These are phyloP conservation scores for Telmatherina bonti DNA, from an alignment of 2,797 vertebrate genomes.

Conservation along the genomic window DNA sequence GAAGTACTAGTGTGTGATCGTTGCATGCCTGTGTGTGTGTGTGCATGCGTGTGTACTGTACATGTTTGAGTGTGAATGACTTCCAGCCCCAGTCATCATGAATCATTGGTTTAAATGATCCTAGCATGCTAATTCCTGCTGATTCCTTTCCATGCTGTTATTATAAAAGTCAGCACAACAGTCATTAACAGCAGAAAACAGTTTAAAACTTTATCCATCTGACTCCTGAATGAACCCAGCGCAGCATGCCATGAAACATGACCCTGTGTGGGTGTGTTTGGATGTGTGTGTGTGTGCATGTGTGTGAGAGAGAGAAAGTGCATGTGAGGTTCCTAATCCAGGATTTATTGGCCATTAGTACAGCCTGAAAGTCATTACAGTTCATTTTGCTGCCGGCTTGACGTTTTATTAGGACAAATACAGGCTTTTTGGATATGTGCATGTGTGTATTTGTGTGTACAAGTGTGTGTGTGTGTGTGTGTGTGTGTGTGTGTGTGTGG, in stretches of 20 bases:
- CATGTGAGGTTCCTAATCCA: slow-evolving; percentile 82
- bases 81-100: slow-evolving; percentile 73
- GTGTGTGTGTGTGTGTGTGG: slow-evolving; percentile 65
- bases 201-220: slow-evolving; percentile 79
- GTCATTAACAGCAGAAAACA: slow-evolving; percentile 77
- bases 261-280: slow-evolving; percentile 65
- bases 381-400: slow-evolving; percentile 88
- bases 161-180: slow-evolving; percentile 79
- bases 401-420: slow-evolving; percentile 90
- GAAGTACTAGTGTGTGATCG: slow-evolving; percentile 43
- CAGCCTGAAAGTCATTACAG: slow-evolving; percentile 90
- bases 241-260: slow-evolving; percentile 80
- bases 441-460: slow-evolving; percentile 54
- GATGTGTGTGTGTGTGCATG: slow-evolving; percentile 29
- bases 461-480: slow-evolving; percentile 26
- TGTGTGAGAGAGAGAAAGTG: slow-evolving; percentile 55
- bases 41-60: slow-evolving; percentile 7
- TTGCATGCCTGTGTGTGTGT: slow-evolving; percentile 18
- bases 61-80: slow-evolving; percentile 49
- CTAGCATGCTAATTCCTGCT: slow-evolving; percentile 80
- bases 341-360: slow-evolving; percentile 91
- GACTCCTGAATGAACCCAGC: slow-evolving; percentile 81
- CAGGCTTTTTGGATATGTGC: slow-evolving; percentile 75
- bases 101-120: slow-evolving; percentile 81
- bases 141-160: slow-evolving; percentile 78